Conservation (phyloP, 1,140 invertebrate genomes). For the Psix sp. region DNA sequence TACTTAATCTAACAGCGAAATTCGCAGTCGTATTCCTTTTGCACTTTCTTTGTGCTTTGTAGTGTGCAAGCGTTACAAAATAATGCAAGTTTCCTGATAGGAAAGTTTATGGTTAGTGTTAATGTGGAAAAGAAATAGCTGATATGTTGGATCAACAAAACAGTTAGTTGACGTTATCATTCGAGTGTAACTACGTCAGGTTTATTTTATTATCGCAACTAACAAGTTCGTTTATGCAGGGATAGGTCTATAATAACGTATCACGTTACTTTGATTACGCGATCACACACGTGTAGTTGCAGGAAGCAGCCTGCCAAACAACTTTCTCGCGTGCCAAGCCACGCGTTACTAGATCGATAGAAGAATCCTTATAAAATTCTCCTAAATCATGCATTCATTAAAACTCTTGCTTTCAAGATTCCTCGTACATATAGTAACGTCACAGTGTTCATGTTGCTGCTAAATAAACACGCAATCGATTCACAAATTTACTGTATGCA, state of each 20-base stretch:
- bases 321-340: conserved; percentile 34
- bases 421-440: too few relatives aligned
- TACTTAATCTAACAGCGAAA: conserved; percentile 4
- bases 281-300: conserved; percentile 39
- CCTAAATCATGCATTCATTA: conserved; percentile 8
- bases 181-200: too few relatives aligned
- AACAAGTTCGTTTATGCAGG: conserved; percentile 31
- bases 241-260: conserved; percentile 23
- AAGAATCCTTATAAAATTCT: conserved; percentile 24
- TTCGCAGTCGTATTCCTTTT: conserved; percentile 10
- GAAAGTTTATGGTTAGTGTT: too few relatives aligned
- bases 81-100: too few relatives aligned
- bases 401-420: too few relatives aligned
- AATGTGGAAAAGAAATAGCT: too few relatives aligned
- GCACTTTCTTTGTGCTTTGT: background rate
- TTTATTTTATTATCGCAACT: conserved; percentile 34
- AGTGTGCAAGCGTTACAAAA: too few relatives aligned
- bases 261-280: conserved; percentile 30
- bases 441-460: too few relatives aligned
- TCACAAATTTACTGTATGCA: too few relatives aligned
- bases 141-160: too few relatives aligned
- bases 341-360: conserved; percentile 48
- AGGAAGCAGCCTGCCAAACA: conserved; percentile 27
- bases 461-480: too few relatives aligned
- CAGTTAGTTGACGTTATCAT: too few relatives aligned